Evolutionary conservation across 2,888 invertebrate species (phyloP).

Genomic region (Xestia sexstrigata): DNA sequence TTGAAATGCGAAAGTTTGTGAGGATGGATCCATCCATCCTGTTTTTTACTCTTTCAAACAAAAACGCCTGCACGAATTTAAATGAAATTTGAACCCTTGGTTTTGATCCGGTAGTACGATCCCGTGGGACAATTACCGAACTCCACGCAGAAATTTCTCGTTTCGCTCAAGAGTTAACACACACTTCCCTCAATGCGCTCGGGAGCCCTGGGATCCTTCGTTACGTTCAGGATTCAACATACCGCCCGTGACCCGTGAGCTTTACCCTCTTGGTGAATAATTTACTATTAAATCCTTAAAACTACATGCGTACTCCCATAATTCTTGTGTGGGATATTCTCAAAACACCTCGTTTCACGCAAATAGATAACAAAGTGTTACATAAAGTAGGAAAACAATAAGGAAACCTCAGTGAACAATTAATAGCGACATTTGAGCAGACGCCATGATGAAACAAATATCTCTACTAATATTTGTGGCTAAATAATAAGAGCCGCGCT

Average conservation of each 20-base stretch:
- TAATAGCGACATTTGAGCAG: neutral
- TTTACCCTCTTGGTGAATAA: neutral
- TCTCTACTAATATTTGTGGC: neutral
- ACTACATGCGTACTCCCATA: neutral
- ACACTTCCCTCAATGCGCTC: neutral
- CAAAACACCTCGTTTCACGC: neutral
- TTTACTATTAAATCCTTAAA: neutral
- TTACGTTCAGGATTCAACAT: neutral
- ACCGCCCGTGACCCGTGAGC: neutral
- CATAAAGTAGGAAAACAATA: slow-evolving; percentile 36
- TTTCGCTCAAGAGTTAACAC: neutral
- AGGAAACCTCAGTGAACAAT: slow-evolving; percentile 32
- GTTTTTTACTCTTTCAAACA: neutral
- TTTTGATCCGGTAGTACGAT: no score
- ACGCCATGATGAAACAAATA: neutral
- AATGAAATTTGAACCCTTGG: neutral
- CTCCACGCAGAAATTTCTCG: no score
- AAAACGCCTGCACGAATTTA: neutral
- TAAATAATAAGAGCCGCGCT: no score
- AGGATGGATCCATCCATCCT: neutral
- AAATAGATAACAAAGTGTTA: neutral
- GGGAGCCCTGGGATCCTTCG: neutral
- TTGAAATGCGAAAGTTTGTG: neutral
- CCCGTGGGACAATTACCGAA: no score
- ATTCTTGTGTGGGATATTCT: neutral